Base-by-base conservation (phyloP, 1,140 invertebrate genomes). In the Pogonus chalceus region DNA sequence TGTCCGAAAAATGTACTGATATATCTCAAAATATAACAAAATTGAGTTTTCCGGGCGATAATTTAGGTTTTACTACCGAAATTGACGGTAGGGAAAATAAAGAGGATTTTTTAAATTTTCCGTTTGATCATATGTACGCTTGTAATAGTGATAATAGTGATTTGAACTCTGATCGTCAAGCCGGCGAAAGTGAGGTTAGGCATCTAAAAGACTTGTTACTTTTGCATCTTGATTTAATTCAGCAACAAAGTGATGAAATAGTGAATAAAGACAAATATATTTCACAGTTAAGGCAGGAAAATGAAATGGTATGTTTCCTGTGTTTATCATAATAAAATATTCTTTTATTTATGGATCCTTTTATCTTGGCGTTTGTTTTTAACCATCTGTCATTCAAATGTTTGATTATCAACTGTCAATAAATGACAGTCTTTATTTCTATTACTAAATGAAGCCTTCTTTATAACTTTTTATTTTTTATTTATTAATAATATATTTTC, bases 161-260 rank as follows among this genome's bases (percentile, higher is more conserved):
- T 49, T 23, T 57, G 14, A 46, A 74, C 51, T 67, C 72, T 39
- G 67, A 71, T 16, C 70, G 74, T 58, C 70, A 73, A 62, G 72
- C 69, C 54, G 70, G 76, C 57, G 67, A 75, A 59, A 73, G 71
- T 55, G 79, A 82, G 69, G 75, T 80, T 62, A 76, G 73, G 58
- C 76, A 78, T 64, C 72, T 83, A 20, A 83, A 83, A 69, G 79
- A 83, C 59, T 72, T 85, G 62, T 63, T 84, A 52, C 65, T 85
- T n/a, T 67, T 83, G n/a, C 82, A 87, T 67, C 69, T 85, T 51
- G 83, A 85, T 66, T 65, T 85, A 26, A 84, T 86, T 61, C 83
- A 85, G 68, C 82, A 85, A 62, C 83, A 86, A 62, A 81, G 81
- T 31, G 83, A 87, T 60, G 79, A 81, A 56, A 72, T 85, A 56